Percentiles rank a stretch among this genome's conserved stretches.
phyloP scores from a whole-genome alignment of 2,888 invertebrate genomes.

The Nomada goodeniana region DNA sequence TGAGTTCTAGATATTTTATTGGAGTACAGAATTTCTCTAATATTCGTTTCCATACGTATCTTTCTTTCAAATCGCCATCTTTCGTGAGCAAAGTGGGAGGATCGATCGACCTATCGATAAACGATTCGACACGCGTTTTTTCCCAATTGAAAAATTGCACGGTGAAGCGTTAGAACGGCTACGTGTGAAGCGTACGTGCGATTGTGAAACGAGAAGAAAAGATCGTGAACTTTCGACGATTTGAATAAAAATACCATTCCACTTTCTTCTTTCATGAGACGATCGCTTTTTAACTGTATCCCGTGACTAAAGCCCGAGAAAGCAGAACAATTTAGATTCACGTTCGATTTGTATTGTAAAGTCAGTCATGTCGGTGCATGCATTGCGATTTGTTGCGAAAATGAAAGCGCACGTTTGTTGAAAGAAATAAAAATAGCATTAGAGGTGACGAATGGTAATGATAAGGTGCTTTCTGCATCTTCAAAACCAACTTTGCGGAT shows the following conservation, averaged over 20 bases:
- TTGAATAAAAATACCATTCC: constrained; percentile 33
- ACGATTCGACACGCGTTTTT: neutral
- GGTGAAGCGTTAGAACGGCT: neutral
- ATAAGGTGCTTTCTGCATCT: too few species aligned
- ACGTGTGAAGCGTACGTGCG: neutral
- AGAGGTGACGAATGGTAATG: too few species aligned
- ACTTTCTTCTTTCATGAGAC: constrained; percentile 23
- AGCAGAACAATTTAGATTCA: constrained; percentile 42
- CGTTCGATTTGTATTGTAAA: neutral
- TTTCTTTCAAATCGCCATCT: neutral
- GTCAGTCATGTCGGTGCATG: neutral
- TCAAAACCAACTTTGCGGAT: too few species aligned
- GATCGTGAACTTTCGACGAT: constrained; percentile 2
- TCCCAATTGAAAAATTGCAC: neutral
- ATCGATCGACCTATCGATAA: neutral
- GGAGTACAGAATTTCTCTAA: neutral
- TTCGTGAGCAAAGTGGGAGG: neutral
- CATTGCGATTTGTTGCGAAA: neutral
- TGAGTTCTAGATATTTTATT: neutral
- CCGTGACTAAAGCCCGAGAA: constrained; percentile 40
- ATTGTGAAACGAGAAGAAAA: constrained; percentile 2
- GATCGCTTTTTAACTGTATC: constrained; percentile 23
- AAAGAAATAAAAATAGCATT: too few species aligned
- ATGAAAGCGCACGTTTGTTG: neutral
- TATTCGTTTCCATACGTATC: neutral